Conservation (phyloP, 2,797 vertebrate species). For the Acomys russatus region DNA sequence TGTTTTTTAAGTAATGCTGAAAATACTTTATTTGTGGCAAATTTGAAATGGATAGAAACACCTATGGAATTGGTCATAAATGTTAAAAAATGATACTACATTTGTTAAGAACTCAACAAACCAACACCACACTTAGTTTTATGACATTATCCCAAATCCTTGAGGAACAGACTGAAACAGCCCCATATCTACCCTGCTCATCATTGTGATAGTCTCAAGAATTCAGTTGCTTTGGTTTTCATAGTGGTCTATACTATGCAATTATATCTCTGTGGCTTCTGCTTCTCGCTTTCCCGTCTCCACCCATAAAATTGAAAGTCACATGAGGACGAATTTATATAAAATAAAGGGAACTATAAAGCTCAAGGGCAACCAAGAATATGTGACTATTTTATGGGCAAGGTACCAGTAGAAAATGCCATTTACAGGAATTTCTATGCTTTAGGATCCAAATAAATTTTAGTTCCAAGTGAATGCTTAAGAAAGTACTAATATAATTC, state of each 20-base stretch:
- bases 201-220: background rate
- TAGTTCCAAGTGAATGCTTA: background rate
- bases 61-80: slow-evolving; percentile 3
- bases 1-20: background rate
- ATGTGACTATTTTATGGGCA: background rate
- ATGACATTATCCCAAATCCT: background rate
- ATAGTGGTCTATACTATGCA: background rate
- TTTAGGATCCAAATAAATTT: background rate
- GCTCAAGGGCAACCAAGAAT: background rate
- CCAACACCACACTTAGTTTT: background rate
- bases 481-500: background rate
- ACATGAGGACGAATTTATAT: slow-evolving; percentile 1
- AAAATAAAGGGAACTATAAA: slow-evolving; percentile 15
- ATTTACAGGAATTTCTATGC: background rate
- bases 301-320: background rate
- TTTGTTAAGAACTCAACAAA: slow-evolving; percentile 29
- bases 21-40: slow-evolving; percentile 34
- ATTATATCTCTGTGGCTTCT: background rate
- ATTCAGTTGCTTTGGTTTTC: background rate
- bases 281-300: background rate
- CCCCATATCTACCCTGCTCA: background rate
- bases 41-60: background rate
- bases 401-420: background rate
- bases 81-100: background rate
- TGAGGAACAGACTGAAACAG: background rate